A percentile compares a stretch with the other conserved stretches of the same genome.
Evolutionary conservation across 2,113 vertebrate species (phyloP).

Genomic region (Spilogale gracilis): DNA sequence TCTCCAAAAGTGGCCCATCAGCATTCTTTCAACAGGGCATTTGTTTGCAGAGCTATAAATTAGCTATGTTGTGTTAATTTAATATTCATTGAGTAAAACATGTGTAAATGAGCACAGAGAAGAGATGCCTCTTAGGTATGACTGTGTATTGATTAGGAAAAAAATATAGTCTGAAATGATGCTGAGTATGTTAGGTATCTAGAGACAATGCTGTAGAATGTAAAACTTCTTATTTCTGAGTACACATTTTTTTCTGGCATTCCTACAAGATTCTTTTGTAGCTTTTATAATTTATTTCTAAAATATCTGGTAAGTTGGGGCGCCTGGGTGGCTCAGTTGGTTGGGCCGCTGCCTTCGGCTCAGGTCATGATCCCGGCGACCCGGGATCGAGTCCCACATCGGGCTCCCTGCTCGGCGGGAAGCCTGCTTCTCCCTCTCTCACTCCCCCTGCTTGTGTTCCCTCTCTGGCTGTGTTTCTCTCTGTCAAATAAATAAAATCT

Average conservation of each 20-base stretch:
- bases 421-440: too few relatives aligned
- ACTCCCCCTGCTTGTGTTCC: too few relatives aligned
- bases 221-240: neutral
- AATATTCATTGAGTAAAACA: constrained; percentile 51
- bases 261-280: neutral
- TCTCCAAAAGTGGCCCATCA: neutral
- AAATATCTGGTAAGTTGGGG: neutral
- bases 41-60: constrained; percentile 64
- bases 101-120: neutral
- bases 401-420: too few relatives aligned
- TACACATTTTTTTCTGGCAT: neutral
- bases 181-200: neutral
- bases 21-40: constrained; percentile 36
- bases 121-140: neutral
- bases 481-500: too few relatives aligned
- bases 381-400: too few relatives aligned
- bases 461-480: too few relatives aligned
- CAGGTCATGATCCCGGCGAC: too few relatives aligned
- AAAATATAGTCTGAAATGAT: neutral
- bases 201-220: neutral
- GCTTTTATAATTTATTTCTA: neutral
- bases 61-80: constrained; percentile 35
- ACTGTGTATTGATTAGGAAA: neutral
- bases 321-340: too few relatives aligned
- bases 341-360: too few relatives aligned